A percentile compares a stretch with the other conserved stretches of the same genome.
Conservation (phyloP, 2,888 invertebrate species). For the Ophioninae sp. region DNA sequence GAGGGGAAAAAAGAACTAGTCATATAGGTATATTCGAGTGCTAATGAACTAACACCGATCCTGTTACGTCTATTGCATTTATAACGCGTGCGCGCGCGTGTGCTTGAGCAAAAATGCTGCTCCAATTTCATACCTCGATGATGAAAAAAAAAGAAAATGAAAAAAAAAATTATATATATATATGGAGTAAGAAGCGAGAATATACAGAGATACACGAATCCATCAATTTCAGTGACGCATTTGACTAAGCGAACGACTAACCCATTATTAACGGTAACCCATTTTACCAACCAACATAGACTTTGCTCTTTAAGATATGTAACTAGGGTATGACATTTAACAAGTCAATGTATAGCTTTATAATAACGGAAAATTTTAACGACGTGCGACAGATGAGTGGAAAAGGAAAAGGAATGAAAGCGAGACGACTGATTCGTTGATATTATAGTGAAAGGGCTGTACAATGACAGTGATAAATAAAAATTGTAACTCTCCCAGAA, state of each 20-base stretch:
- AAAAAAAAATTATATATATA: conserved; percentile 22
- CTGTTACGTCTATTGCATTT: conserved; percentile 79
- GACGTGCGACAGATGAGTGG: conserved; percentile 62
- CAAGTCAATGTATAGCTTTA: conserved; percentile 79
- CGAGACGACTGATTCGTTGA: conserved; percentile 76
- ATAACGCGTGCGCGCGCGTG: conserved; percentile 69
- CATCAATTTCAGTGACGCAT: conserved; percentile 73
- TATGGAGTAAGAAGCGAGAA: conserved; percentile 30
- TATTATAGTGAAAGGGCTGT: conserved; percentile 78
- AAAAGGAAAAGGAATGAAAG: conserved; percentile 56
- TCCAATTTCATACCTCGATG: conserved; percentile 77
- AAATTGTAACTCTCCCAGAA: conserved; percentile 74
- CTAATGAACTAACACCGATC: conserved; percentile 79
- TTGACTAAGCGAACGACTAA: conserved; percentile 76
- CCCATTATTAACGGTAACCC: conserved; percentile 74
- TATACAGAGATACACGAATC: conserved; percentile 44
- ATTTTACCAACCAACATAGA: conserved; percentile 76
- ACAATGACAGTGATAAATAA: conserved; percentile 78
- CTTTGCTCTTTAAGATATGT: conserved; percentile 76
- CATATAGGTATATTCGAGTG: conserved; percentile 80
- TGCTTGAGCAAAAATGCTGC: conserved; percentile 72
- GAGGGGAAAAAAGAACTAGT: conserved; percentile 75
- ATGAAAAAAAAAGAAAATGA: conserved; percentile 14
- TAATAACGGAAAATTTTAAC: conserved; percentile 75
- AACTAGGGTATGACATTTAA: conserved; percentile 75